A percentile compares a stretch with the other conserved stretches of the same genome.
phyloP scores from a whole-genome alignment of 2,113 vertebrate species.

The Ariopsis seemanni region DNA sequence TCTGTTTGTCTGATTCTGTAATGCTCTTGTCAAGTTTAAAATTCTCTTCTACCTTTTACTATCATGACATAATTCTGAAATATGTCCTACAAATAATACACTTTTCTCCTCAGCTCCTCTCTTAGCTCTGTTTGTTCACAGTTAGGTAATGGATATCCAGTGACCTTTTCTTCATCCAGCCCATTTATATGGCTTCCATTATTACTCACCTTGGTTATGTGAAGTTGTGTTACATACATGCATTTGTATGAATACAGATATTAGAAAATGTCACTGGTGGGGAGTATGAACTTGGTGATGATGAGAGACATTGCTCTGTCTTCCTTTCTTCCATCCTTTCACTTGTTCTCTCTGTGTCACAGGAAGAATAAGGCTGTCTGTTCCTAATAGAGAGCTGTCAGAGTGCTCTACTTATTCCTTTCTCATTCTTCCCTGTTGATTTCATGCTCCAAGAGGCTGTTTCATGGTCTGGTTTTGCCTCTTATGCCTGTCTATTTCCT shows the following conservation, averaged over 20 bases:
- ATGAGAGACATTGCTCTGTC: not conserved
- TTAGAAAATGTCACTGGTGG: slow-evolving; percentile 2
- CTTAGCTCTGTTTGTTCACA: not conserved
- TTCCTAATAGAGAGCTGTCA: slow-evolving; percentile 36
- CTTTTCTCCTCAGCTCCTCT: not conserved
- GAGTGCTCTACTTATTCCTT: not conserved
- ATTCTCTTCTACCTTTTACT: not conserved
- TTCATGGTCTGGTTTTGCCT: slow-evolving; percentile 1
- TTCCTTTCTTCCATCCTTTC: not conserved
- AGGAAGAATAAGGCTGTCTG: slow-evolving; percentile 22
- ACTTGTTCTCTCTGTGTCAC: not conserved
- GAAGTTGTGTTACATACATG: not conserved
- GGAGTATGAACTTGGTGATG: not conserved
- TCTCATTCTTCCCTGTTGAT: slow-evolving; percentile 28
- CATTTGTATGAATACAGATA: not conserved
- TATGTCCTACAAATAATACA: not conserved
- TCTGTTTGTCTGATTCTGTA: not conserved
- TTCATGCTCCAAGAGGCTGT: slow-evolving; percentile 18
- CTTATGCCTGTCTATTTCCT: not conserved
- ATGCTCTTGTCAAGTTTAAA: not conserved
- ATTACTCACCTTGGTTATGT: slow-evolving; percentile 1
- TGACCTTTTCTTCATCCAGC: not conserved
- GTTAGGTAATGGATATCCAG: not conserved
- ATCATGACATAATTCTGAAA: not conserved
- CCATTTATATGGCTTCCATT: not conserved